Percentiles rank a stretch among this genome's conserved stretches.
These are phyloP conservation scores for Diplodus sargus DNA, from an alignment of 2,797 vertebrate species.

Conservation along the genomic window DNA sequence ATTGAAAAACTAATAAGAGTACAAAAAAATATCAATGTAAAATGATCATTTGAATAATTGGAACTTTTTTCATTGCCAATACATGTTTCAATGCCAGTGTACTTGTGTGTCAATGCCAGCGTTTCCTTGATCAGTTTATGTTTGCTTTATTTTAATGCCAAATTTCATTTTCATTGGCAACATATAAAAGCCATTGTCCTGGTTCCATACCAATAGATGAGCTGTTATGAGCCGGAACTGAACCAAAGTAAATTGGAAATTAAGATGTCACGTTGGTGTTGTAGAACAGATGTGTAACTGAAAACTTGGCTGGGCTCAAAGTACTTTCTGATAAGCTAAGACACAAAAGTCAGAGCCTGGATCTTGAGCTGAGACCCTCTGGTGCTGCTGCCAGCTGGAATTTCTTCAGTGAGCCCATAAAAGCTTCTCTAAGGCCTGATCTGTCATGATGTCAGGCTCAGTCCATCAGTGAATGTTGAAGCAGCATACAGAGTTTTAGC, in stretches of 20 bases:
- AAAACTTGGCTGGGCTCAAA: slow-evolving; percentile 7
- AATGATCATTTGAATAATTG: neutral
- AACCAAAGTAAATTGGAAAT: slow-evolving; percentile 4
- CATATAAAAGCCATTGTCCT: neutral
- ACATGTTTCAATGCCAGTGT: neutral
- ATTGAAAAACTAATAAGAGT: too few relatives aligned
- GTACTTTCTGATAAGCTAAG: slow-evolving; percentile 9
- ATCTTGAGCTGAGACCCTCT: slow-evolving; percentile 6
- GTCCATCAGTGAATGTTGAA: neutral
- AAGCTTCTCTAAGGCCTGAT: slow-evolving; percentile 23
- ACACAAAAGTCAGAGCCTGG: slow-evolving; percentile 4
- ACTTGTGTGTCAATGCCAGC: neutral
- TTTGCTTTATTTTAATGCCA: neutral
- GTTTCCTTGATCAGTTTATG: neutral
- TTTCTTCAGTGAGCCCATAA: slow-evolving; percentile 14
- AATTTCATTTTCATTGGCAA: neutral
- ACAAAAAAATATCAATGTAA: neutral
- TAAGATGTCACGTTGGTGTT: neutral
- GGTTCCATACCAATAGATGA: slow-evolving; percentile 13
- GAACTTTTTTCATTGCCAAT: neutral
- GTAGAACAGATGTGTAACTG: neutral
- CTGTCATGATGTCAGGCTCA: slow-evolving; percentile 20
- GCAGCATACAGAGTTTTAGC: neutral
- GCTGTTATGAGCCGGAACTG: neutral
- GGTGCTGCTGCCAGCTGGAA: slow-evolving; percentile 35